Evolutionary conservation across 2,113 vertebrate species (phyloP), one percentile per base, ranked within the genome.

Genomic region (Amazona guildingii): DNA sequence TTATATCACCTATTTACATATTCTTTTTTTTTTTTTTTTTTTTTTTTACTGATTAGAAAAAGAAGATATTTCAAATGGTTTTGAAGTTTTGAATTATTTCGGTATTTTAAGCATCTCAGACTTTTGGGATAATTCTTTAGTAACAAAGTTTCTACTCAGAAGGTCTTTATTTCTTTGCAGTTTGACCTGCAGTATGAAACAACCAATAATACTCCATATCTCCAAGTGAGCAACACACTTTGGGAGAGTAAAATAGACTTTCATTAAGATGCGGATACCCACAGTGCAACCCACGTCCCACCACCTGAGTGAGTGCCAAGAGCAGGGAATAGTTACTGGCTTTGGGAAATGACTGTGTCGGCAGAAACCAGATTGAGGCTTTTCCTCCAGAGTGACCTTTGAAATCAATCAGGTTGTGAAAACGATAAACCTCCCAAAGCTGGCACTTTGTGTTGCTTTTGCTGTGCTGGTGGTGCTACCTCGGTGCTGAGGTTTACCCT

Each of bases 331-430:
- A 92, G 91, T 75, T 85, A 61, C 10, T 66, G 69, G 87, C 78
- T 87, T 72, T 69, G 83, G 83, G 93, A 95, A 91, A 67, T 16
- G 9, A 59, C 62, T 82, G 61, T 77, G 86, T 94, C 4, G 8
- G 66, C 94, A 95, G 94, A 92, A 92, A 69, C 81, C 86, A 85
- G 84, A 85, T 69, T 85, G 91, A 88, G 81, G 51, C 37, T 89
- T 95, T 96, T 92, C 73, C 83, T 95, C 89, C 81, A 69, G 91
- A 43, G 81, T 92, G 86, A 95, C 91, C 91, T 95, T 92, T 94
- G 93, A 85, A 94, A 91, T 94, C 91, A 92, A 11, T 95, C 89
- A 92, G 57, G 39, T 66, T 82, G 84, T 90, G 70, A 82, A 73
- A 89, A 69, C 0, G 2, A 61, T 79, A 43, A 91, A 63, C 59